Percentiles rank a stretch among this genome's conserved stretches.
phyloP scores from a whole-genome alignment of 2,797 vertebrate species.

The Corythornis leucogaster region DNA sequence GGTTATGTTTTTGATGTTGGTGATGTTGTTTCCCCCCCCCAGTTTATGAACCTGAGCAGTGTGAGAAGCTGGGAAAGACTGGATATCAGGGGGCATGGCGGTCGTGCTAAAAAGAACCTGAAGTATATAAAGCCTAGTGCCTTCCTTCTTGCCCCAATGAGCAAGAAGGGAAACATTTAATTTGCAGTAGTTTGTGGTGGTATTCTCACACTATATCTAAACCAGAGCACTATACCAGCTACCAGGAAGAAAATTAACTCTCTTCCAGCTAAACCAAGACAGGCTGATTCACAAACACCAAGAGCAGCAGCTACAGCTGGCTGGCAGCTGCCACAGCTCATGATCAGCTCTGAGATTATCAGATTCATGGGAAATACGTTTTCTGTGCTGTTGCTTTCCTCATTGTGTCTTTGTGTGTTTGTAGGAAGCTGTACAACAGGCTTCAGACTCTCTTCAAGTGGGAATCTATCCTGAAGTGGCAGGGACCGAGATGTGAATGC shows the following conservation, averaged over 20 bases:
- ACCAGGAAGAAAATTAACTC: not conserved
- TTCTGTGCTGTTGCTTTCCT: not conserved
- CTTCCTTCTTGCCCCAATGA: not conserved
- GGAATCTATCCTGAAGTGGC: not conserved
- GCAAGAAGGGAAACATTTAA: not conserved
- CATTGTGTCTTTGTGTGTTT: not conserved
- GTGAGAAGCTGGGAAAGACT: not conserved
- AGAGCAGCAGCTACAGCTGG: not conserved
- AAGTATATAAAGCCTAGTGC: not conserved
- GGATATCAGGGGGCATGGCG: too few species aligned
- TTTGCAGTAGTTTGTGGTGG: not conserved
- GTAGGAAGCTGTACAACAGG: rapidly evolving
- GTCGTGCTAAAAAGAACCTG: not conserved
- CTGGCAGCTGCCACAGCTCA: not conserved
- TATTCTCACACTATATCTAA: not conserved
- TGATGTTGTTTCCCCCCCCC: too few species aligned
- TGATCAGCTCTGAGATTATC: rapidly evolving
- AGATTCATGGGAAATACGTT: not conserved
- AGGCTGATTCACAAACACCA: rapidly evolving
- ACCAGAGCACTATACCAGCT: not conserved
- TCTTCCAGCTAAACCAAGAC: not conserved
- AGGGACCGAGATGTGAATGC: rapidly evolving
- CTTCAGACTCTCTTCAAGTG: rapidly evolving
- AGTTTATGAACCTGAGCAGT: not conserved
- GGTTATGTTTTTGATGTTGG: not conserved